Base-by-base conservation (phyloP, 1,140 invertebrate genomes). In the Argopecten irradians region DNA sequence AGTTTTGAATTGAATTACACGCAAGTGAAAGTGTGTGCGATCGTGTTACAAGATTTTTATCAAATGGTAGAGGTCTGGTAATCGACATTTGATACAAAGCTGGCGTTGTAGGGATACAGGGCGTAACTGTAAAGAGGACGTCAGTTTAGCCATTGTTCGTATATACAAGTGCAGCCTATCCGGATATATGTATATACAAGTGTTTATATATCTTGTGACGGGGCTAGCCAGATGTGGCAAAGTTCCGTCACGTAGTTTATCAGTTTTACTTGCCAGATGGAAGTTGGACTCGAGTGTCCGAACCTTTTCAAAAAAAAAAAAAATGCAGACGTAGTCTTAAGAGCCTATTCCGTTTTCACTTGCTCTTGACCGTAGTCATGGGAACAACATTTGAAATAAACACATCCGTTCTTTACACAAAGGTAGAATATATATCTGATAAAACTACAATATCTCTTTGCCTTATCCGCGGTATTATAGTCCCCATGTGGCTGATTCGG, bases 311-410 rank as follows among this genome's bases (percentile, higher is more conserved):
- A 71, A 39, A 39, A 8, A 39, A 39, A 8, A 39, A 39, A 46
- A 71, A 71, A 28, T 22, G 55, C 55, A 71, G 55, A 28, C 55
- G n/a, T 28, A 11, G 43, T 46, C 43, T 46, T 46, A 19, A 46
- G 43, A 11, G 55, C 55, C 55, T 28, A 71, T 71, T n/a, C n/a
- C n/a, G n/a, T n/a, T 71, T 71, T 71, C 55, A 71, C 55, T 71
- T 71, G 28, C n/a, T n/a, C 28, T 28, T 71, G 55, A 71, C 55
- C 55, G 55, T 71, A 71, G 55, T 11, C 55, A 71, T 71, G 55
- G 55, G n/a, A 71, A 71, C n/a, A n/a, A 71, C 55, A 71, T 71
- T 71, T 71, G 22, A 71, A 71, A 71, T 71, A 71, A 71, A 71
- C 55, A 46, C 43, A 71, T 28, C 16, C 55, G 55, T 71, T 8